Conservation (phyloP, 2,113 vertebrate genomes). For the Podiceps cristatus region DNA sequence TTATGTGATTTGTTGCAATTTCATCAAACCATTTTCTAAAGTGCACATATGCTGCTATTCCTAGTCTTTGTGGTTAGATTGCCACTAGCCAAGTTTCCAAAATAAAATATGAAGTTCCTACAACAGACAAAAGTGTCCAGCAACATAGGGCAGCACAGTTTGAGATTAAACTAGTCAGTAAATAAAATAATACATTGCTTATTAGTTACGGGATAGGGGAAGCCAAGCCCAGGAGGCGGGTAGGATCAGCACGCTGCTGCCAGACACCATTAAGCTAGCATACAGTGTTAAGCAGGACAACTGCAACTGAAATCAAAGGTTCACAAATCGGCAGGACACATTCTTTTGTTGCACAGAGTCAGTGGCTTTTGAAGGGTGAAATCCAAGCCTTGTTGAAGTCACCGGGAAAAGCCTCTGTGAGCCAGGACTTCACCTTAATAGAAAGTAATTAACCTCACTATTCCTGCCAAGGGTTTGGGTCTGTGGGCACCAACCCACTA, state of each 20-base stretch:
- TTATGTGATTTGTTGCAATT: not conserved
- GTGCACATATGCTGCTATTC: not conserved
- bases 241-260: not conserved
- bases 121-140: not conserved
- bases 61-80: constrained; percentile 25
- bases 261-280: not conserved
- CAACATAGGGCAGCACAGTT: not conserved
- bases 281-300: not conserved
- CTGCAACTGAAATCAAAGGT: constrained; percentile 6
- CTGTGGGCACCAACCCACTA: not conserved
- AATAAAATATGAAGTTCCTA: constrained; percentile 38
- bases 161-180: not conserved
- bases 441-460: constrained; percentile 43
- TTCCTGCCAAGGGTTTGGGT: constrained; percentile 29
- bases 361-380: not conserved
- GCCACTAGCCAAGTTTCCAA: constrained; percentile 53
- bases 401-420: constrained; percentile 15
- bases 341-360: constrained; percentile 26
- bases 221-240: not conserved
- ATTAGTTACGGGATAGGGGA: not conserved
- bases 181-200: constrained; percentile 50
- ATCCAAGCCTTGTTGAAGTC: constrained; percentile 32
- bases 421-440: constrained; percentile 51
- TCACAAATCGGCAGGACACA: constrained; percentile 38
- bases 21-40: not conserved